These are phyloP conservation scores for Columba janthina DNA, from an alignment of 2,113 vertebrate species.

Conservation along the genomic window DNA sequence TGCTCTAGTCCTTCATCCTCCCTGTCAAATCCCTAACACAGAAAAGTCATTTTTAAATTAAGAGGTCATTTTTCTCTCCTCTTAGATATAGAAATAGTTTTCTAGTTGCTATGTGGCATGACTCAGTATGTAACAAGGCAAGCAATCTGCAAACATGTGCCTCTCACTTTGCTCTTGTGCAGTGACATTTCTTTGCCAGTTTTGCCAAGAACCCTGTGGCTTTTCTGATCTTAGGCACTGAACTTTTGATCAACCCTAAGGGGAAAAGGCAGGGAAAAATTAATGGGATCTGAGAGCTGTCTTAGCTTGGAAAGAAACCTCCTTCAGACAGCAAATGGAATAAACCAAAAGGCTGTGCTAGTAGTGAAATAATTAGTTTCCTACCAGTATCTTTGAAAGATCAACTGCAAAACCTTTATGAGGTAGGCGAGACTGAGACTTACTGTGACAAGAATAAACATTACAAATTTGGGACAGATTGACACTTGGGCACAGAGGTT, in stretches of 20 bases:
- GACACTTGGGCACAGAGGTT: not conserved
- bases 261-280: not conserved
- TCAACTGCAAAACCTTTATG: not conserved
- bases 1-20: conserved; percentile 27
- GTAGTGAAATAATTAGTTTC: not conserved
- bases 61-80: conserved; percentile 54
- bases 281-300: not conserved
- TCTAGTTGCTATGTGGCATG: not conserved
- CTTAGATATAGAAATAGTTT: conserved; percentile 30
- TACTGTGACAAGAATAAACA: not conserved
- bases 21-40: conserved; percentile 42
- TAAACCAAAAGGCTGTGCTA: not conserved
- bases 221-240: not conserved
- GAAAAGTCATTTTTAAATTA: conserved; percentile 56
- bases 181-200: not conserved
- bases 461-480: not conserved
- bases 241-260: conserved; percentile 10
- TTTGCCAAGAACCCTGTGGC: not conserved
- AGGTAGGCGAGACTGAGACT: not conserved
- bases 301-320: not conserved
- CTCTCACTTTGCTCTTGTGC: not conserved
- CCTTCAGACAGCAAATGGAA: not conserved
- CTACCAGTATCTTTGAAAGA: not conserved
- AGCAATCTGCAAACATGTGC: not conserved
- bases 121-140: not conserved